A percentile compares a stretch with the other conserved stretches of the same genome.
These are phyloP conservation scores for Hyles vespertilio DNA, from an alignment of 1,140 invertebrate species.

Conservation along the genomic window DNA sequence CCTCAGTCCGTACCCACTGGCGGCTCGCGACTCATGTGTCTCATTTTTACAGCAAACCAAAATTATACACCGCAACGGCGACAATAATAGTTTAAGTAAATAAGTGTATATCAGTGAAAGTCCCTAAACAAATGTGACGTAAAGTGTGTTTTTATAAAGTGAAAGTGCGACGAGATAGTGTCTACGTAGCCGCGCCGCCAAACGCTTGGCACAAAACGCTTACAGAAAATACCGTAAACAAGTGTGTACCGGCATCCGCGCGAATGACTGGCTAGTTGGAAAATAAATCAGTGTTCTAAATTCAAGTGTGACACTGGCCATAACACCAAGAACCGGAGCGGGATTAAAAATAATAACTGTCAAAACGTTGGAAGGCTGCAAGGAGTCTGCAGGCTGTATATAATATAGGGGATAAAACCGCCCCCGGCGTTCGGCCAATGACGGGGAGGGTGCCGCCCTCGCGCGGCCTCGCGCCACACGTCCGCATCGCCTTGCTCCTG, in stretches of 20 bases:
- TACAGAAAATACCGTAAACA: too few relatives aligned
- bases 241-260: too few relatives aligned
- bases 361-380: slow-evolving; percentile 15
- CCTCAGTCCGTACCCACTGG: too few relatives aligned
- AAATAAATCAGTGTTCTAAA: too few relatives aligned
- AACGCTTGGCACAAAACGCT: too few relatives aligned
- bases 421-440: slow-evolving; percentile 56
- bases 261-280: too few relatives aligned
- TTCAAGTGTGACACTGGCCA: too few relatives aligned
- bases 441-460: slow-evolving; percentile 51
- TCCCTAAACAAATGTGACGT: slow-evolving; percentile 13
- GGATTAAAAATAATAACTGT: slow-evolving; percentile 17
- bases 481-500: slow-evolving; percentile 40
- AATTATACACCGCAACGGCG: slow-evolving; percentile 8
- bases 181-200: background rate
- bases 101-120: slow-evolving; percentile 9
- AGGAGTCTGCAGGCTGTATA: slow-evolving; percentile 36
- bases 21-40: too few relatives aligned
- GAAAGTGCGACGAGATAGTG: slow-evolving; percentile 8
- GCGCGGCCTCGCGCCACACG: slow-evolving; percentile 32
- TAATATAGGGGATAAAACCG: slow-evolving; percentile 43
- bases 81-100: slow-evolving; percentile 32
- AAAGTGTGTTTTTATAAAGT: slow-evolving; percentile 13
- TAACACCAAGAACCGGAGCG: background rate
- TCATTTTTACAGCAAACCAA: too few relatives aligned